Base-by-base conservation (phyloP, 2,888 invertebrate species). In the Cheilosia vulpina region DNA sequence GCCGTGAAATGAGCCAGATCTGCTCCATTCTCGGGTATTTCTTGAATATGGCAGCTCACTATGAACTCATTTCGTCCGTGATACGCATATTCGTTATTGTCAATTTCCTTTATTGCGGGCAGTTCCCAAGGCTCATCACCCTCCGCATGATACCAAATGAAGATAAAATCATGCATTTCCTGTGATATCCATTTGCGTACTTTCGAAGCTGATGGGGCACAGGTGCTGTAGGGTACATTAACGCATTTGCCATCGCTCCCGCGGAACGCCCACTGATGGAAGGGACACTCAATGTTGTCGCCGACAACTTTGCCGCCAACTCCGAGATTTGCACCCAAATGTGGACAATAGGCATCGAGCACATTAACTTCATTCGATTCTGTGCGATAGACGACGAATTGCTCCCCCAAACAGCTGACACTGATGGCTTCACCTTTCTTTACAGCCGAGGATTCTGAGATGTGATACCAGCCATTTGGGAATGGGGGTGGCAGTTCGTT, bases 11-110 rank as follows among this genome's bases (percentile, higher is more conserved):
- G 98, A 0, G 96, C 95, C 1, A 96, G 93, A 89, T 98, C 98
- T 0, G 97, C 96, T 0, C 97, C 98, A 89, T 98, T 98, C 90
- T 98, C 98, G 0, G 97, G 97, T 47, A 98, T 96, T 89, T 98
- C 97, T 85, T 91, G 91, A 85, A 97, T 95, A 90, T 97, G 97
- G 73, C 96, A 95, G 89, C 94, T 95, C 75, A 97, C 93, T 9
- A 94, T 92, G 89, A 96, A 97, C 89, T 97, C 96, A 68, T 96
- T 97, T 5, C 96, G 92, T 0, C 97, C 98, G 31, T 96, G 93
- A 89, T 94, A 96, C 0, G 92, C 92, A 94, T 95, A 96, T 0
- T 90, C 87, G 0, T 94, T 93, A 13, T 89, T 91, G 6, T 92
- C 89, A 31, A 96, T 93, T 87, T 95, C 93, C 0, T 93, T 91